Percentiles rank a stretch among this genome's conserved stretches.
phyloP scores from a whole-genome alignment of 2,888 invertebrate species.

The Stenodera caucasica region DNA sequence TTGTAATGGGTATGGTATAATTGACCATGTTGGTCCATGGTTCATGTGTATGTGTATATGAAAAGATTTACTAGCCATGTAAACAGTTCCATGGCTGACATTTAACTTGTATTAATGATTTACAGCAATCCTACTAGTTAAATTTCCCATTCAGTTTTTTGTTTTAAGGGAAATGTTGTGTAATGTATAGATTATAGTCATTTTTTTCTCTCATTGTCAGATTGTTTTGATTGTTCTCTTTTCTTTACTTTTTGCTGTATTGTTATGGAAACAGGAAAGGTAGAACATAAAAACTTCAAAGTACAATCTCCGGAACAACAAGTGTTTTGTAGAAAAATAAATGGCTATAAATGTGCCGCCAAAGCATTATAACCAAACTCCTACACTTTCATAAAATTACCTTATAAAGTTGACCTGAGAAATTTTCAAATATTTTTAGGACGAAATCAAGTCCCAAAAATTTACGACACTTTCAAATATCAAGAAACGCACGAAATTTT shows the following conservation, averaged over 20 bases:
- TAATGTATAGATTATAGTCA: background rate
- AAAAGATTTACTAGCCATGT: background rate
- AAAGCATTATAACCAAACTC: background rate
- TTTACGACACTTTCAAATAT: too few species aligned
- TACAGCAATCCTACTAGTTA: background rate
- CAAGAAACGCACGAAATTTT: too few species aligned
- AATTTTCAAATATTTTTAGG: background rate
- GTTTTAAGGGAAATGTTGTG: too few species aligned
- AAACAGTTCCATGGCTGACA: background rate
- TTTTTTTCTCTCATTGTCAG: background rate
- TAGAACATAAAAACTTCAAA: background rate
- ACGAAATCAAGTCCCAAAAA: too few species aligned
- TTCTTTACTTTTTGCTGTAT: background rate
- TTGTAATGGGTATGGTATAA: background rate
- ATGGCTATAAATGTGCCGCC: background rate
- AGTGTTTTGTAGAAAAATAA: background rate
- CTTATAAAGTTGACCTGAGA: background rate
- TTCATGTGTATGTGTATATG: background rate
- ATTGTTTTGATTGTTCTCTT: background rate
- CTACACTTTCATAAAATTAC: too few species aligned
- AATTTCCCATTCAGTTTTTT: background rate
- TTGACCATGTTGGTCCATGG: background rate
- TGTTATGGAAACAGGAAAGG: background rate
- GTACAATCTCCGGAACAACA: background rate
- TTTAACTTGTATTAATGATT: background rate